A percentile compares a stretch with the other conserved stretches of the same genome.
Conservation (phyloP, 2,888 invertebrate species). For the Synergus laeviventris region DNA sequence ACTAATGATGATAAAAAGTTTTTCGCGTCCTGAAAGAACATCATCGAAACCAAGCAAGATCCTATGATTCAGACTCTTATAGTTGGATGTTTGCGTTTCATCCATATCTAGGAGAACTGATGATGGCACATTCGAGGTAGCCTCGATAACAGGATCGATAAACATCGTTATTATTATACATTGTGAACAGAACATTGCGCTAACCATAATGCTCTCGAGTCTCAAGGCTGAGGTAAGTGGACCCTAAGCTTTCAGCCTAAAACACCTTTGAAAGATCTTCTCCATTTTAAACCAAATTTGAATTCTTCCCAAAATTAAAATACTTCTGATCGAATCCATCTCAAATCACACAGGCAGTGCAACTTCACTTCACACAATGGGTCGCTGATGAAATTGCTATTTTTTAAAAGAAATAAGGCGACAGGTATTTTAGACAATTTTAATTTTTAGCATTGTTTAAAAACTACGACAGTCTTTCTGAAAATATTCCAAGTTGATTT, state of each 20-base stretch:
- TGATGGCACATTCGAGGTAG: constrained; percentile 47
- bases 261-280: not conserved
- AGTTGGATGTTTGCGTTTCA: constrained; percentile 47
- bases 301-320: not conserved
- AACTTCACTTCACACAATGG: no score
- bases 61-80: constrained; percentile 42
- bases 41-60: constrained; percentile 52
- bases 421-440: no score
- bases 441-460: no score
- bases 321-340: not conserved
- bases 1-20: not conserved
- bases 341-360: not conserved
- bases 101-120: constrained; percentile 46
- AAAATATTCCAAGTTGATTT: no score
- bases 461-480: no score
- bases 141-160: constrained; percentile 72
- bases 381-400: no score
- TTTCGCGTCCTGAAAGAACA: constrained; percentile 46
- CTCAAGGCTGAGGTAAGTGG: constrained; percentile 53
- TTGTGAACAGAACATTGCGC: constrained; percentile 58
- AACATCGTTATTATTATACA: constrained; percentile 71
- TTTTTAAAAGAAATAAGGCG: no score
- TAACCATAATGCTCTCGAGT: constrained; percentile 50
- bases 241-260: not conserved
- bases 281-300: not conserved